A percentile compares a stretch with the other conserved stretches of the same genome.
These are phyloP conservation scores for Drosophila basisetae DNA, from an alignment of 2,888 invertebrate genomes.

Conservation along the genomic window DNA sequence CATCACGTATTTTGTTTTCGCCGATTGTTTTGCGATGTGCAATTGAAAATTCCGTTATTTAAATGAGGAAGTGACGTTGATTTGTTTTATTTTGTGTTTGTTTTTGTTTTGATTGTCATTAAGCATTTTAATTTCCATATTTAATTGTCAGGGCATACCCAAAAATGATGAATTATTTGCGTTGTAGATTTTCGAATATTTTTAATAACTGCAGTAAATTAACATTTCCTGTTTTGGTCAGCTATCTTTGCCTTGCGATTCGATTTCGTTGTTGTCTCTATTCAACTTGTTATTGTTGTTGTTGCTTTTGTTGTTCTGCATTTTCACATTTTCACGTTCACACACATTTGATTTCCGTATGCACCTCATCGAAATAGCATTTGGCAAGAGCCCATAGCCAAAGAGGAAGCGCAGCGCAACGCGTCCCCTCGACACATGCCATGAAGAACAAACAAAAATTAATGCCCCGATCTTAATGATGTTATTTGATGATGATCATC, in stretches of 20 bases:
- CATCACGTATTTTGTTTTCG: slow-evolving; percentile 64
- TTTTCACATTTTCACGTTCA: slow-evolving; percentile 45
- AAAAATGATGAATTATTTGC: slow-evolving; percentile 38
- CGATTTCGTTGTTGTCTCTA: slow-evolving; percentile 20
- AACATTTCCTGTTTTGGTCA: slow-evolving; percentile 58
- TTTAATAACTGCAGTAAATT: slow-evolving; percentile 59
- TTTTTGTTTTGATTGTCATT: slow-evolving; percentile 15
- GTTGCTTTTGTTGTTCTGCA: background rate
- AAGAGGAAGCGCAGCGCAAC: slow-evolving; percentile 70
- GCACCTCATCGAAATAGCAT: slow-evolving; percentile 73
- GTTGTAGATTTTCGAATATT: slow-evolving; percentile 8
- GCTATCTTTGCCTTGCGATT: slow-evolving; percentile 29
- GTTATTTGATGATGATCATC: slow-evolving; percentile 37
- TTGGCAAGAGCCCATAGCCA: slow-evolving; percentile 73
- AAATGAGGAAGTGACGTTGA: slow-evolving; percentile 79
- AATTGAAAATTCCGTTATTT: slow-evolving; percentile 79
- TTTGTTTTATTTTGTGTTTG: slow-evolving; percentile 26
- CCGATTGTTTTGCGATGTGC: slow-evolving; percentile 63
- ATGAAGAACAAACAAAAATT: slow-evolving; percentile 55
- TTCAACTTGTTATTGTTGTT: slow-evolving; percentile 19
- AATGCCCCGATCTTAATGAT: slow-evolving; percentile 47
- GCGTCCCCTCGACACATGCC: slow-evolving; percentile 54
- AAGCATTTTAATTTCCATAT: slow-evolving; percentile 65
- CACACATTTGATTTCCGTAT: slow-evolving; percentile 71
- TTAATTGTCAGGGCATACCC: slow-evolving; percentile 64